Conservation (phyloP, 1,140 invertebrate species). For the Sminthurinus signatus region DNA sequence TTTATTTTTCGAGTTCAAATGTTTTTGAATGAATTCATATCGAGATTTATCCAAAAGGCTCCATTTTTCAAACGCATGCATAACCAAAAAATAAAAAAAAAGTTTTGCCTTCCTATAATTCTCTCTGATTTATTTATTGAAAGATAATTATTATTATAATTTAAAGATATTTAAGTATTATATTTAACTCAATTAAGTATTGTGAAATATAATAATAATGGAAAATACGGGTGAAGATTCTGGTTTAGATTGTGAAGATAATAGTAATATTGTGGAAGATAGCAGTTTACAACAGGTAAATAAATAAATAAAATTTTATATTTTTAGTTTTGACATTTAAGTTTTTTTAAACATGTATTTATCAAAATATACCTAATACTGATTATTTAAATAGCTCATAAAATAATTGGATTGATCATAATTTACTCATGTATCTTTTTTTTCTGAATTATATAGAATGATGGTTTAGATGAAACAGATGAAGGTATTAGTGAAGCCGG, state of each 20-base stretch:
- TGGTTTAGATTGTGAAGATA: constrained; percentile 36
- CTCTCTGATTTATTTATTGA: no score
- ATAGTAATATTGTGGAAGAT: constrained; percentile 21
- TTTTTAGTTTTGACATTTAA: not conserved
- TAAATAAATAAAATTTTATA: not conserved
- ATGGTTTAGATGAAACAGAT: constrained; percentile 23
- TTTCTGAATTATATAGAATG: constrained; percentile 21
- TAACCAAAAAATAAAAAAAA: not conserved
- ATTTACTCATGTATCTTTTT: no score
- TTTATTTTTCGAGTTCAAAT: no score
- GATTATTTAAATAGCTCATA: not conserved
- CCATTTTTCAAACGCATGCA: no score
- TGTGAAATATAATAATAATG: constrained; percentile 4
- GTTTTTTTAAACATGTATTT: not conserved
- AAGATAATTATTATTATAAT: no score
- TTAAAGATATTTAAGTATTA: no score
- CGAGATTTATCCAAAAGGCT: no score
- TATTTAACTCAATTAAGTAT: not conserved
- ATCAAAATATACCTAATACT: not conserved
- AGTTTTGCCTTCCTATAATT: no score
- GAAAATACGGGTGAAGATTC: constrained; percentile 33
- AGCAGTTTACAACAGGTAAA: constrained; percentile 20
- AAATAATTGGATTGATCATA: constrained; percentile 6
- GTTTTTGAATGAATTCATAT: no score
- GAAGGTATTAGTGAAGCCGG: constrained; percentile 28